A percentile compares a stretch with the other conserved stretches of the same genome.
These are phyloP conservation scores for Albula goreensis DNA, from an alignment of 2,113 vertebrate species.

Conservation along the genomic window DNA sequence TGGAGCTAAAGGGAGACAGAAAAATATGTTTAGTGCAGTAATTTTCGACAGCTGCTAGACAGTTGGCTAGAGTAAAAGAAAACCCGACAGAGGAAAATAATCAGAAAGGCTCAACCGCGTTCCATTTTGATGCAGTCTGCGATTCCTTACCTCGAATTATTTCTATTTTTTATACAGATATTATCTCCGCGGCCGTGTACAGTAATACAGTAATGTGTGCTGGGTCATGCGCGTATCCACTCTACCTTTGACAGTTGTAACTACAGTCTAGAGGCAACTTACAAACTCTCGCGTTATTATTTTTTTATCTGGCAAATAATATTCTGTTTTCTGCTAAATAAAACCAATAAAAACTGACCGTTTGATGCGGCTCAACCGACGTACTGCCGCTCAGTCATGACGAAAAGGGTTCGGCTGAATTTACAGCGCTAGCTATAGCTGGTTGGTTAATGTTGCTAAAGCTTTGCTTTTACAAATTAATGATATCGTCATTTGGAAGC, in stretches of 20 bases:
- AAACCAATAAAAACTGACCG: conserved; percentile 54
- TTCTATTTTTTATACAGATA: conserved; percentile 64
- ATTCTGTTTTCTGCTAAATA: conserved; percentile 51
- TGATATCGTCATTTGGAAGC: background rate
- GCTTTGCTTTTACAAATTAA: background rate
- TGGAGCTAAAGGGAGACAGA: conserved; percentile 69
- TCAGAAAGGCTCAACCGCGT: conserved; percentile 41
- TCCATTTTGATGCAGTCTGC: conserved; percentile 50
- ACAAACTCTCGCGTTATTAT: conserved; percentile 79
- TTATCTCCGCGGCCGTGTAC: conserved; percentile 71
- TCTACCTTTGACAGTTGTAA: conserved; percentile 81
- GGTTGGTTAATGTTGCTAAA: conserved; percentile 21
- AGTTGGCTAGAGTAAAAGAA: conserved; percentile 61
- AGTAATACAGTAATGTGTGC: conserved; percentile 70
- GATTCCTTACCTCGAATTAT: conserved; percentile 73
- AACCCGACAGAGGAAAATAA: conserved; percentile 57
- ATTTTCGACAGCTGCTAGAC: conserved; percentile 59
- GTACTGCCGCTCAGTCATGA: conserved; percentile 66
- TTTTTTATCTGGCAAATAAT: conserved; percentile 57
- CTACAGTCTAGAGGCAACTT: conserved; percentile 72
- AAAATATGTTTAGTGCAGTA: conserved; percentile 67
- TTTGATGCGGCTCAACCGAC: conserved; percentile 61
- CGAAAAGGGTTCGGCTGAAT: conserved; percentile 60
- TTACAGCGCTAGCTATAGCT: conserved; percentile 47
- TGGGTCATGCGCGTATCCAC: conserved; percentile 73